Conservation (phyloP, 1,140 invertebrate species). For the Heterodera schachtii region DNA sequence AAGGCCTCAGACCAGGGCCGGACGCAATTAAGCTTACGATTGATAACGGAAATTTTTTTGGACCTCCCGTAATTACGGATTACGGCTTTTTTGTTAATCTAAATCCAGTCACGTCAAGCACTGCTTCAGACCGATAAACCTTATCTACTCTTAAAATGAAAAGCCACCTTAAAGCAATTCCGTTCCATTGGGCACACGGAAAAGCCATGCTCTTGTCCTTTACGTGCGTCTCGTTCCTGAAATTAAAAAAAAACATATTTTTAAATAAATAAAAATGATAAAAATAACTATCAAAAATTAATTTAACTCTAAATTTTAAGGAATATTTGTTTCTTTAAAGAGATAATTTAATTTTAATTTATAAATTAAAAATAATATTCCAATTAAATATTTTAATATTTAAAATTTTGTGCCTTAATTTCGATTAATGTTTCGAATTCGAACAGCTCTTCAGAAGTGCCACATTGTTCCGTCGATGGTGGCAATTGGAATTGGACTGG, state of each 20-base stretch:
- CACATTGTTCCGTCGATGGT: background rate
- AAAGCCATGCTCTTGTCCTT: conserved; percentile 31
- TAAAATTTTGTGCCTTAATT: conserved; percentile 73
- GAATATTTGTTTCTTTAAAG: no score
- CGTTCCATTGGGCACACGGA: conserved; percentile 80
- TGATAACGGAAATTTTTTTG: no score
- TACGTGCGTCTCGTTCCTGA: conserved; percentile 77
- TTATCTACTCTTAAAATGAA: background rate
- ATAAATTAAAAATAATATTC: no score
- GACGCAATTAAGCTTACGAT: no score
- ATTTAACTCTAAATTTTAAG: no score
- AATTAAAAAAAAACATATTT: conserved; percentile 47
- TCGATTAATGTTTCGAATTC: conserved; percentile 84
- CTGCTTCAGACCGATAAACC: no score
- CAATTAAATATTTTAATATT: background rate
- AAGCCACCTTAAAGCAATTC: conserved; percentile 80
- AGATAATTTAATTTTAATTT: no score
- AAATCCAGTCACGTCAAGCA: no score
- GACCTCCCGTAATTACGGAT: no score
- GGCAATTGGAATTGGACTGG: background rate
- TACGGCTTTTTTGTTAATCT: no score
- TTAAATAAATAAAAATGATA: background rate
- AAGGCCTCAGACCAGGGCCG: no score
- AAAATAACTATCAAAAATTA: no score
- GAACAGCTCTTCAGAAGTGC: conserved; percentile 66